These are phyloP conservation scores for Pollenia amentaria DNA, from an alignment of 2,888 invertebrate genomes.

Conservation along the genomic window DNA sequence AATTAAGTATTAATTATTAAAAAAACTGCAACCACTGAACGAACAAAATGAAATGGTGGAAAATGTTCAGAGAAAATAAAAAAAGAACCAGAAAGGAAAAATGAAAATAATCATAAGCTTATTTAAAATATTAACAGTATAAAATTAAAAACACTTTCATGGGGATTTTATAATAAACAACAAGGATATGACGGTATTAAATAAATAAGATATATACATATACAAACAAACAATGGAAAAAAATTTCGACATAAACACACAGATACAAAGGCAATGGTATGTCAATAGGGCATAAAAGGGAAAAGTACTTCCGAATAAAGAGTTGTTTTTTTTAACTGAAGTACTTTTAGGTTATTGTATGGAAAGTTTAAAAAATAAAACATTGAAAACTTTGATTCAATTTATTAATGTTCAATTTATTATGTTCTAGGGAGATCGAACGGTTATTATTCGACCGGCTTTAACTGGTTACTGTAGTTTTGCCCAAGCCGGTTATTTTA, in stretches of 20 bases:
- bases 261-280: not conserved
- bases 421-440: no score
- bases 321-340: no score
- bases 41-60: constrained; percentile 25
- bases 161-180: constrained; percentile 63
- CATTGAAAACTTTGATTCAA: no score
- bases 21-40: constrained; percentile 57
- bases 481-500: no score
- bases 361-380: no score
- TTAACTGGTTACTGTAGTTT: no score
- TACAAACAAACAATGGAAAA: not conserved
- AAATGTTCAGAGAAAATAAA: constrained; percentile 16
- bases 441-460: no score
- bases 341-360: no score
- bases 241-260: not conserved
- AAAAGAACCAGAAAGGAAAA: constrained; percentile 21
- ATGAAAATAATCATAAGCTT: constrained; percentile 56
- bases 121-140: constrained; percentile 69
- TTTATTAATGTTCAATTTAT: no score
- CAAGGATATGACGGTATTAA: constrained; percentile 64
- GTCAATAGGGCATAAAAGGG: no score
- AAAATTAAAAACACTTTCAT: constrained; percentile 69
- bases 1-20: constrained; percentile 69
- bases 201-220: constrained; percentile 57
- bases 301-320: no score